Evolutionary conservation across 2,888 invertebrate species (phyloP).

Genomic region (Leptura quadrifasciata): DNA sequence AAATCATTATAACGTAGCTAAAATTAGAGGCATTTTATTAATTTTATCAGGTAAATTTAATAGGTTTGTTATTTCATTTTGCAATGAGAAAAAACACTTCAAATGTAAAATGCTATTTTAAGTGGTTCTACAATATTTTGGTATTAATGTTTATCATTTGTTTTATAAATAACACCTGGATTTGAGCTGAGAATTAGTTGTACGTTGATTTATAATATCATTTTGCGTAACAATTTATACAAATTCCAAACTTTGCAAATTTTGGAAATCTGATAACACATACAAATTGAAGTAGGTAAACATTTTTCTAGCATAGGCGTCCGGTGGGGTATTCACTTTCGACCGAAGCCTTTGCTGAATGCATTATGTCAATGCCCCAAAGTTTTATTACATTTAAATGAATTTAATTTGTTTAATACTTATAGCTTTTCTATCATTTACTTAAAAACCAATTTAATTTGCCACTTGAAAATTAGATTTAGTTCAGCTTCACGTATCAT

Average conservation of each 20-base stretch:
- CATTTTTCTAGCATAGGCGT: neutral
- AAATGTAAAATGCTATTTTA: conserved; percentile 7
- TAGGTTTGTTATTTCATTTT: conserved; percentile 1
- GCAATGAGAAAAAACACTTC: conserved; percentile 8
- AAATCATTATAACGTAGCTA: conserved; percentile 5
- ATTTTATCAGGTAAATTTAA: neutral
- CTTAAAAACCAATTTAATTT: too few relatives aligned
- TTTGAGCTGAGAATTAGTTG: neutral
- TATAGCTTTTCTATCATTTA: too few relatives aligned
- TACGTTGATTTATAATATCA: conserved; percentile 15
- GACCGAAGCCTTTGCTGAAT: too few relatives aligned
- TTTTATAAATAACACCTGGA: conserved; percentile 14
- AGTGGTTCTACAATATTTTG: conserved; percentile 7
- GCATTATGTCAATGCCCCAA: too few relatives aligned
- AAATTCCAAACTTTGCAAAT: conserved; percentile 14
- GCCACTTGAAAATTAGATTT: too few relatives aligned
- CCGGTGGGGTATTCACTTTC: too few relatives aligned
- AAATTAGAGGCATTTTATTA: conserved; percentile 21
- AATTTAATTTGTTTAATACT: too few relatives aligned
- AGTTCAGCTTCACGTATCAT: too few relatives aligned
- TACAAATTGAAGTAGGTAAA: neutral
- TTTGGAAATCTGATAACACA: neutral
- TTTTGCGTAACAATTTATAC: neutral
- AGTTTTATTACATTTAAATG: too few relatives aligned
- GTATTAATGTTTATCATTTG: neutral